Conservation (phyloP, 53 echinoderm and acorn worm genomes). For the Patiria pectinifera region DNA sequence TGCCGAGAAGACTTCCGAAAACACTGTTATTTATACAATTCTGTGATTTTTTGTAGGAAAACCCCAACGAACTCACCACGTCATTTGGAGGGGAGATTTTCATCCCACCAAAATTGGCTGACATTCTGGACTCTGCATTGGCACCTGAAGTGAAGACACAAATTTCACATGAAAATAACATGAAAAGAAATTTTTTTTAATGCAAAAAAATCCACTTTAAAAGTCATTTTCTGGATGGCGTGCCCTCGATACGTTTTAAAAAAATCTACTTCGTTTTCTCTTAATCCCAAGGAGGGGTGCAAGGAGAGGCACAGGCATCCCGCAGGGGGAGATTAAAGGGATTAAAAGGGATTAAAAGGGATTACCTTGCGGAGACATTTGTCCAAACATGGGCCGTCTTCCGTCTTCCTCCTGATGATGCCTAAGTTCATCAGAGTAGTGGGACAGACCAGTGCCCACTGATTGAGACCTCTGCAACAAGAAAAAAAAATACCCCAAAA, state of each 20-base stretch:
- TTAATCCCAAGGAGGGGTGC: too few species aligned
- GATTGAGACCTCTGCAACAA: slow-evolving; percentile 81
- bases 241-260: too few species aligned
- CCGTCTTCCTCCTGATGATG: slow-evolving; percentile 43
- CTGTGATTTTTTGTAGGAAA: too few species aligned
- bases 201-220: too few species aligned
- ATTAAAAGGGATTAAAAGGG: not conserved
- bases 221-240: too few species aligned
- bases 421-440: slow-evolving; percentile 71
- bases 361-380: slow-evolving; percentile 44
- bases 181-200: too few species aligned
- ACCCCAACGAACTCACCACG: slow-evolving; percentile 44
- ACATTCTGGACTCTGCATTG: slow-evolving; percentile 38
- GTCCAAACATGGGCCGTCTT: slow-evolving; percentile 60
- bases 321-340: not conserved
- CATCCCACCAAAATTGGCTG: slow-evolving; percentile 57
- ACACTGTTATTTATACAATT: too few species aligned
- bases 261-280: too few species aligned
- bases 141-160: slow-evolving; percentile 35
- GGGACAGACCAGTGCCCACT: slow-evolving; percentile 82
- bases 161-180: not conserved
- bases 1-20: too few species aligned
- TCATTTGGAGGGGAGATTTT: slow-evolving; percentile 65
- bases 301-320: too few species aligned
- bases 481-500: not conserved